A percentile compares a stretch with the other conserved stretches of the same genome.
Conservation (phyloP, 1,140 invertebrate genomes). For the Idris sp. region DNA sequence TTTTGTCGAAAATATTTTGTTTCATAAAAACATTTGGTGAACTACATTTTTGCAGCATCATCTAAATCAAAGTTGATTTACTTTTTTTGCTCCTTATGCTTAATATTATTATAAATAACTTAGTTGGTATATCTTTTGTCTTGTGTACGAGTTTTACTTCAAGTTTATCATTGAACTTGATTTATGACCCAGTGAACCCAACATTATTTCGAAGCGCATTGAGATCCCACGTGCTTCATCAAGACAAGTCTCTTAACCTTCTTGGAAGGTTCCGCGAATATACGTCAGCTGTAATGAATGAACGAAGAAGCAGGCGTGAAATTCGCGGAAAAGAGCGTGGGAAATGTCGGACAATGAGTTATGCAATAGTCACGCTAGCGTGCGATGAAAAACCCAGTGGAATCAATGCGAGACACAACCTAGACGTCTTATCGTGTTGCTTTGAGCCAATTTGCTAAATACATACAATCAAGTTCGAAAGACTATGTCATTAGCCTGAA, state of each 20-base stretch:
- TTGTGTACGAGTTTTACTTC: background rate
- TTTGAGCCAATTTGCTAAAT: constrained; percentile 49
- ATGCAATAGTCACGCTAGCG: constrained; percentile 55
- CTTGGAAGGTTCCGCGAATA: constrained; percentile 43
- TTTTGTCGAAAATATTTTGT: no score
- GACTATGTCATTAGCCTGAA: constrained; percentile 26
- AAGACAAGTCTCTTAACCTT: constrained; percentile 53
- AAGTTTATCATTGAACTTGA: constrained; percentile 43
- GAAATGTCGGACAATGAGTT: constrained; percentile 62
- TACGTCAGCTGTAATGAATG: constrained; percentile 44
- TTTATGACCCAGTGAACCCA: constrained; percentile 39
- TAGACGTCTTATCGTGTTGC: constrained; percentile 47
- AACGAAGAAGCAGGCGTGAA: constrained; percentile 57
- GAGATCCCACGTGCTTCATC: constrained; percentile 51
- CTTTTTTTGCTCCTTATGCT: no score
- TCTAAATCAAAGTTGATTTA: no score
- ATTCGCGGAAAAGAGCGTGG: constrained; percentile 60
- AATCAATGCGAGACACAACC: constrained; percentile 43
- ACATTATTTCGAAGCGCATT: constrained; percentile 26
- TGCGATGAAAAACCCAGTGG: constrained; percentile 51
- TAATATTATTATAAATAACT: no score
- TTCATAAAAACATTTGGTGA: no score
- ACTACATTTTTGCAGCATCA: no score
- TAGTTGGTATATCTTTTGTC: no score
- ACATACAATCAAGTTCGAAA: constrained; percentile 37